phyloP scores from a whole-genome alignment of 1,140 invertebrate genomes.

The Pseudobourletiella spinata region DNA sequence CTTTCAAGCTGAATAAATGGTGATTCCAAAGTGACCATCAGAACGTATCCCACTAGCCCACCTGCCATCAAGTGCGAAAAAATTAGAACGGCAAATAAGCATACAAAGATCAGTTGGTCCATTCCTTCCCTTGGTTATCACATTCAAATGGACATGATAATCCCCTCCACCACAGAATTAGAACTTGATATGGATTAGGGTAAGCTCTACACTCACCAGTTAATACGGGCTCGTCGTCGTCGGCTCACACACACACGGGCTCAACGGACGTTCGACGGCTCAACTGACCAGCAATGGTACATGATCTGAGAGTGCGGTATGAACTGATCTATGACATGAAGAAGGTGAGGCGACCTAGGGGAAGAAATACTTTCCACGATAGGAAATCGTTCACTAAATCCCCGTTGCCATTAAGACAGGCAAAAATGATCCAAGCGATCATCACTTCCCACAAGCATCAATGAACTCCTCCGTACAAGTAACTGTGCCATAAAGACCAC shows the following conservation, averaged over 20 bases:
- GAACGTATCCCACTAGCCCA: too few species aligned
- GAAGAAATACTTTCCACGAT: constrained; percentile 47
- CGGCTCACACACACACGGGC: too few species aligned
- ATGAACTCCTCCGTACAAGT: constrained; percentile 53
- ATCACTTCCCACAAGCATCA: constrained; percentile 52
- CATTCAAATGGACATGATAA: constrained; percentile 43
- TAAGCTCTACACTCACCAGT: not conserved
- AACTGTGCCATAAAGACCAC: constrained; percentile 36
- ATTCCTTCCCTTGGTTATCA: not conserved
- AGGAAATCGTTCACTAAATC: constrained; percentile 48
- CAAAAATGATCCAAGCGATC: constrained; percentile 58
- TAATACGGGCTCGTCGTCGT: constrained; percentile 6
- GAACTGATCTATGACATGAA: constrained; percentile 51
- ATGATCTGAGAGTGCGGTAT: too few species aligned
- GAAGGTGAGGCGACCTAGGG: constrained; percentile 50
- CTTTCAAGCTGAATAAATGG: too few species aligned
- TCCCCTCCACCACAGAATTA: not conserved
- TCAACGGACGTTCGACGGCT: too few species aligned
- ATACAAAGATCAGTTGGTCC: not conserved
- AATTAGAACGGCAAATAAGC: not conserved
- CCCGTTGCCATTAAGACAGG: constrained; percentile 54
- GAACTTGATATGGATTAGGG: not conserved
- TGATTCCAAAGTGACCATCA: too few species aligned
- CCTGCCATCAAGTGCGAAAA: too few species aligned
- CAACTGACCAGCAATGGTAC: too few species aligned